A percentile compares a stretch with the other conserved stretches of the same genome.
These are phyloP conservation scores for Gisinianus flammeolus DNA, from an alignment of 2,888 invertebrate species.

Conservation along the genomic window DNA sequence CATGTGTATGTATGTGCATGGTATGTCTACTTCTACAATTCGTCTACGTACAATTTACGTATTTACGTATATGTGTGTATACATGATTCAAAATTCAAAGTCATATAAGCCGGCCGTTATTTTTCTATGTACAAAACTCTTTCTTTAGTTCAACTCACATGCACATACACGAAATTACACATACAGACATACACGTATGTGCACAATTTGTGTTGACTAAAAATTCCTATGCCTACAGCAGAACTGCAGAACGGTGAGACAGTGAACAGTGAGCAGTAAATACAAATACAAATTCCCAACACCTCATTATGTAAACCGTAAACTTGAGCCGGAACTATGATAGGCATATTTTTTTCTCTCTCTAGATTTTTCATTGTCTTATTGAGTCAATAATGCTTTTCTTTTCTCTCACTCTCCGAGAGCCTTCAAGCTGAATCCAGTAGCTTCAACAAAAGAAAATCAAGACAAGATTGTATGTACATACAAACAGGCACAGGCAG, in stretches of 20 bases:
- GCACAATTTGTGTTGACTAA: too few relatives aligned
- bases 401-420: background rate
- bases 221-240: background rate
- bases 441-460: background rate
- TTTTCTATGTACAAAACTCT: background rate
- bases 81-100: background rate
- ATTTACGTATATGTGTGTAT: background rate
- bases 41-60: slow-evolving; percentile 5
- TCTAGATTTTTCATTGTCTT: slow-evolving; percentile 26
- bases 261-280: background rate
- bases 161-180: too few relatives aligned
- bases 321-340: slow-evolving; percentile 27
- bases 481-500: too few relatives aligned
- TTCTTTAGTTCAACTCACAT: too few relatives aligned
- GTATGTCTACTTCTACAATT: too few relatives aligned
- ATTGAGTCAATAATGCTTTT: slow-evolving; percentile 21
- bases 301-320: slow-evolving; percentile 34
- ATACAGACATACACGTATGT: too few relatives aligned
- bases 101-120: background rate
- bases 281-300: slow-evolving; percentile 2
- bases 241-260: background rate
- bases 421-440: background rate
- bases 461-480: background rate
- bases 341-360: slow-evolving; percentile 30
- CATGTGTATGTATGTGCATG: slow-evolving; percentile 1